Percentiles rank a stretch among this genome's conserved stretches.
Conservation (phyloP, 2,888 invertebrate genomes). For the Esperia sulphurella region DNA sequence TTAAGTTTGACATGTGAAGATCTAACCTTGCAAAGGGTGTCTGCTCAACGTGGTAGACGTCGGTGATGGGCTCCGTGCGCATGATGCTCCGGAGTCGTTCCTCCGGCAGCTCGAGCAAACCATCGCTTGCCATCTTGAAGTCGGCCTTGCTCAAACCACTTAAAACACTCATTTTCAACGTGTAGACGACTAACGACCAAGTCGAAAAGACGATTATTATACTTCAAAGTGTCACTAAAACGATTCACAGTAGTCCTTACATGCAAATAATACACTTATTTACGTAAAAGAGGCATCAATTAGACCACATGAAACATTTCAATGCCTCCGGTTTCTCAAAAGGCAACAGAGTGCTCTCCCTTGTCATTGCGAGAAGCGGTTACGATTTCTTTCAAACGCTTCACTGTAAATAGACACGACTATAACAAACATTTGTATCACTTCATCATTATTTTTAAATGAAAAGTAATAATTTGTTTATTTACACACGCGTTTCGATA, state of each 20-base stretch:
- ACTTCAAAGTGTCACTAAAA: conserved; percentile 63
- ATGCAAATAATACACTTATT: conserved; percentile 73
- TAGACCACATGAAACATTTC: conserved; percentile 76
- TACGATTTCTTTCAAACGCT: conserved; percentile 66
- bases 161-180: conserved; percentile 76
- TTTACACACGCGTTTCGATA: conserved; percentile 75
- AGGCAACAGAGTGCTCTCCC: conserved; percentile 75
- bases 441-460: conserved; percentile 60
- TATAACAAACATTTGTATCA: conserved; percentile 70
- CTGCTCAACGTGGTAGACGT: conserved; percentile 89
- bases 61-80: conserved; percentile 86
- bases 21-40: conserved; percentile 91
- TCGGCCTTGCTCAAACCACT: conserved; percentile 78
- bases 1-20: conserved; percentile 16
- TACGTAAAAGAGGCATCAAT: conserved; percentile 64
- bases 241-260: conserved; percentile 73
- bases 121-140: conserved; percentile 82
- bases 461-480: conserved; percentile 74
- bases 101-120: conserved; percentile 85
- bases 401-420: conserved; percentile 64
- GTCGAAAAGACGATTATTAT: conserved; percentile 52
- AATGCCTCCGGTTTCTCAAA: conserved; percentile 76
- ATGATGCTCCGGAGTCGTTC: conserved; percentile 83
- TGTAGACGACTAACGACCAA: conserved; percentile 69
- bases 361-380: conserved; percentile 78